Conservation (phyloP, 2,797 vertebrate species). For the Phalanger gymnotis region DNA sequence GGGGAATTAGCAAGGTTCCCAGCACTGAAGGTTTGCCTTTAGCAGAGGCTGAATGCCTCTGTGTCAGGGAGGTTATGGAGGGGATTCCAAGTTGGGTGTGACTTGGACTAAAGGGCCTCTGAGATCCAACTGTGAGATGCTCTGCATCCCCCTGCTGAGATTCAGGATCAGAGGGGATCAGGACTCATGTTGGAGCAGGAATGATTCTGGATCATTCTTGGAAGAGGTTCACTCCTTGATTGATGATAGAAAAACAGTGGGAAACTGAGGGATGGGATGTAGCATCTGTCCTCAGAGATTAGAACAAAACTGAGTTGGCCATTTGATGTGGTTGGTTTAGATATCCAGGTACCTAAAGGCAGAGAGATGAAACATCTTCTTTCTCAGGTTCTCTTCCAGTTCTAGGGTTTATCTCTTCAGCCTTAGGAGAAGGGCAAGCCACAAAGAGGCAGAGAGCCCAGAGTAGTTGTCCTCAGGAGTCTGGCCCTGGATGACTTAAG, state of each 20-base stretch:
- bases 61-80: not conserved
- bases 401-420: not conserved
- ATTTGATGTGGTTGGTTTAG: not conserved
- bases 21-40: slow-evolving; percentile 2
- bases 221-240: not conserved
- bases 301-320: not conserved
- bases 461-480: not conserved
- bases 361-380: not conserved
- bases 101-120: not conserved
- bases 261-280: not conserved
- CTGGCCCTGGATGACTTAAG: not conserved
- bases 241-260: not conserved
- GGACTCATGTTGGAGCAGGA: not conserved
- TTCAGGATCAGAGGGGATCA: not conserved
- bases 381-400: not conserved
- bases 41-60: slow-evolving; percentile 5
- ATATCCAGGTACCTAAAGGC: not conserved
- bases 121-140: not conserved
- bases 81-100: not conserved
- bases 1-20: not conserved
- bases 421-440: not conserved
- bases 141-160: not conserved
- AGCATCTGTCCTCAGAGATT: not conserved
- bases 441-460: not conserved
- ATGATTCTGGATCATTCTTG: not conserved